Conservation (phyloP, 2,888 invertebrate genomes). For the Dolichomitus sp. region DNA sequence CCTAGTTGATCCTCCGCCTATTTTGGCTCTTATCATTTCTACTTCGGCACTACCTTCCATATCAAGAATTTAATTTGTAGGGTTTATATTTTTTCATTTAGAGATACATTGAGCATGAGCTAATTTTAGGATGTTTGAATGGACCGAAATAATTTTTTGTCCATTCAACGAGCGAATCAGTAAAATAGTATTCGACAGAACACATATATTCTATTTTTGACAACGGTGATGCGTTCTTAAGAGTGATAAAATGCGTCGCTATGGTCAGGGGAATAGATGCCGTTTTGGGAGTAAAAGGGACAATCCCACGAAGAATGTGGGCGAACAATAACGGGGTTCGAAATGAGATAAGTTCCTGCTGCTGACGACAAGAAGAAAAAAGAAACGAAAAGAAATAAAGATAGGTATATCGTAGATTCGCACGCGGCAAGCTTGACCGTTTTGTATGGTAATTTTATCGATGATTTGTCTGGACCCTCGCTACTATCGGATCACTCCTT, state of each 20-base stretch:
- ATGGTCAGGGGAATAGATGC: slow-evolving; percentile 12
- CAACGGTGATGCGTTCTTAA: not conserved
- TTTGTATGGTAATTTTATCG: slow-evolving; percentile 79
- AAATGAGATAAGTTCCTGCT: slow-evolving; percentile 42
- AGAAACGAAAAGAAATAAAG: slow-evolving; percentile 1
- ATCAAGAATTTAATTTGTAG: not conserved
- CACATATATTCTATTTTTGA: not conserved
- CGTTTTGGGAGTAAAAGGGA: slow-evolving; percentile 14
- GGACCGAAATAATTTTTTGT: not conserved
- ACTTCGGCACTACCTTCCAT: not conserved
- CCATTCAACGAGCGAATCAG: not conserved
- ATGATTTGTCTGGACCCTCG: slow-evolving; percentile 67
- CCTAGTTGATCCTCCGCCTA: not conserved
- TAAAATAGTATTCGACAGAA: not conserved
- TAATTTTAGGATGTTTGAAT: not conserved
- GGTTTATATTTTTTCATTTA: not conserved
- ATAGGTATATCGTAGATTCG: slow-evolving; percentile 28
- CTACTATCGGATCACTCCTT: slow-evolving; percentile 56
- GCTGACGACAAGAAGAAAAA: slow-evolving; percentile 17
- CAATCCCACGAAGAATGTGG: slow-evolving; percentile 29
- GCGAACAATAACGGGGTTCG: slow-evolving; percentile 11
- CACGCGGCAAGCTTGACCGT: slow-evolving; percentile 70
- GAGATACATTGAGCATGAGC: not conserved
- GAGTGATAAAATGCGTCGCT: slow-evolving; percentile 1
- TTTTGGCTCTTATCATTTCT: not conserved